Base-by-base conservation (phyloP, 2,888 invertebrate genomes). In the Tetramorium bicarinatum region DNA sequence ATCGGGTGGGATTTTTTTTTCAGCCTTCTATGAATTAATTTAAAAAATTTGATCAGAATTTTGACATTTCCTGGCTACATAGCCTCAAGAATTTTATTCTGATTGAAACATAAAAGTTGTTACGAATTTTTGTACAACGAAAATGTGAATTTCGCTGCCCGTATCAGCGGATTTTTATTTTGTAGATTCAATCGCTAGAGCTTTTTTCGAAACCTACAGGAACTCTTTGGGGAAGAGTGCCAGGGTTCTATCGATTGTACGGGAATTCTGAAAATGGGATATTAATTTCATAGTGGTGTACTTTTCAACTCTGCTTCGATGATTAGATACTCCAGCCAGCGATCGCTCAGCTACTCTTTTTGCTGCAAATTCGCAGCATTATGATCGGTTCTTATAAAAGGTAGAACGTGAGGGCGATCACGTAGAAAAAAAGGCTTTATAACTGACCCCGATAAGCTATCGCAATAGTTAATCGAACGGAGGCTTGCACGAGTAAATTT, bases 371-470 rank as follows among this genome's bases (percentile, higher is more conserved):
- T 71, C 38, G 72, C 79, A 41, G 56, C 79, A 72, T 80, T 72
- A 72, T 47, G 15, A 80, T 72, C 72, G 79, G 47, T 72, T 80
- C 72, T 80, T 80, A 72, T 80, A 59, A 80, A 80, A 72, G 79
- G 21, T 25, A 21, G 21, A 59, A 72, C 56, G 8, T 47, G 59
- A 71, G 47, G 34, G 59, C 74, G 25, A 72, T 71, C 59, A 38
- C 47, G 59, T 38, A 72, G 79, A 18, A 80, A 80, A 80, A 79
- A 80, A 59, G 59, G 72, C 79, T 80, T 80, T 72, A 59, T 72
- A 80, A 72, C 59, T 80, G 79, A 80, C 79, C 79, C 25, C 72
- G 79, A 80, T 80, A 72, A 59, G 59, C 38, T 59, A 47, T 44
- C 79, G 44, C 79, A 79, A 79, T 79, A 41, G 79, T 64, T 72